Percentiles rank a stretch among this genome's conserved stretches.
These are phyloP conservation scores for Myiagra hebetior DNA, from an alignment of 2,113 vertebrate species.

Conservation along the genomic window DNA sequence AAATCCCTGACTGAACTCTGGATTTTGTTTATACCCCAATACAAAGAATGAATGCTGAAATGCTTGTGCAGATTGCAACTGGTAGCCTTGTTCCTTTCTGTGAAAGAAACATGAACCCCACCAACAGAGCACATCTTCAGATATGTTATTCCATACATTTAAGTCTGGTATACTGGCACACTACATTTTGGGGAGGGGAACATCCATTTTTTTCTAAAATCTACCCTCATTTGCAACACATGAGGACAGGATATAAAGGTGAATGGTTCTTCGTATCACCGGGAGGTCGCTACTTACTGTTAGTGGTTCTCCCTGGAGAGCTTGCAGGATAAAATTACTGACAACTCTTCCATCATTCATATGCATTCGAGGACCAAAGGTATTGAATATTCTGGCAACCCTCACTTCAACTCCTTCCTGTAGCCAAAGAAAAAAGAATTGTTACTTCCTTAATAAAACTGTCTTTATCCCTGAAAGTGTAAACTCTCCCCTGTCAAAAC, in stretches of 20 bases:
- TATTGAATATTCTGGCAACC: constrained; percentile 98
- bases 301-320: constrained; percentile 93
- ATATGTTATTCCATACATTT: neutral
- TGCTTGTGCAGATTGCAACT: neutral
- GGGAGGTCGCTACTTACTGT: constrained; percentile 78
- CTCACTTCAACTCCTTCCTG: constrained; percentile 98
- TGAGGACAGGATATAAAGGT: neutral
- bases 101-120: neutral
- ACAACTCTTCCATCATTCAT: constrained; percentile 99
- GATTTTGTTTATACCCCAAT: neutral
- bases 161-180: neutral
- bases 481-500: neutral
- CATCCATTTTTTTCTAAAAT: neutral
- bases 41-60: neutral
- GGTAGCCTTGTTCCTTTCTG: neutral
- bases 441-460: neutral
- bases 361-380: constrained; percentile 97
- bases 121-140: neutral
- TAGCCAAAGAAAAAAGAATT: neutral
- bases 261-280: accelerated
- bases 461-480: neutral
- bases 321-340: constrained; percentile 98
- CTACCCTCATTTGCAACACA: neutral
- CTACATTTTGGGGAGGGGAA: neutral
- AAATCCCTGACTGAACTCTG: neutral